These are phyloP conservation scores for Siderastrea siderea DNA, from an alignment of 92 coral and sea anemone species.

Conservation along the genomic window DNA sequence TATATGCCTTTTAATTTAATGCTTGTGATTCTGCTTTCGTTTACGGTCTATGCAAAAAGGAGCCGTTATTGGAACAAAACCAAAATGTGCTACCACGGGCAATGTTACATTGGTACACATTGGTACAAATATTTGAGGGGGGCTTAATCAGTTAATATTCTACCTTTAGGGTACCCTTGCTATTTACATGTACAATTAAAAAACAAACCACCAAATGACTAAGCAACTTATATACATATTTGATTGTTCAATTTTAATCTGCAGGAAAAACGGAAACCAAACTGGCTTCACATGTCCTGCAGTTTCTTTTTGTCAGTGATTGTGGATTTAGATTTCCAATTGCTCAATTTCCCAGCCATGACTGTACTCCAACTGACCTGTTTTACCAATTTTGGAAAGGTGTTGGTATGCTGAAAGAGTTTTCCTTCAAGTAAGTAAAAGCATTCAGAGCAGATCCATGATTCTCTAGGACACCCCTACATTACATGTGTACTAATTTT, in stretches of 20 bases:
- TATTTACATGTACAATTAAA: too few species aligned
- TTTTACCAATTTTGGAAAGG: slow-evolving; percentile 50
- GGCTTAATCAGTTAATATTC: too few species aligned
- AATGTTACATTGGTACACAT: too few species aligned
- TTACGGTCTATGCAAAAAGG: too few species aligned
- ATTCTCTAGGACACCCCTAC: not conserved
- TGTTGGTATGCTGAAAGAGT: slow-evolving; percentile 43
- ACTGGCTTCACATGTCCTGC: slow-evolving; percentile 49
- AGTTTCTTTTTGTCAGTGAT: slow-evolving; percentile 39
- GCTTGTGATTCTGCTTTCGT: too few species aligned
- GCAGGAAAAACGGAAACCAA: slow-evolving; percentile 16
- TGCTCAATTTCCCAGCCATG: slow-evolving; percentile 42
- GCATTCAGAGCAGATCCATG: not conserved
- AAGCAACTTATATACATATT: not conserved
- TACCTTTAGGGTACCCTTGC: too few species aligned
- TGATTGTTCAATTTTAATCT: not conserved
- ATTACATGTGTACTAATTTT: too few species aligned
- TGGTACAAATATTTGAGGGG: too few species aligned
- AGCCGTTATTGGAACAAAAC: too few species aligned
- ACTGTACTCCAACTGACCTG: slow-evolving; percentile 44
- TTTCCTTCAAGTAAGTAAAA: slow-evolving; percentile 32
- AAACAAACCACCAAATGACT: too few species aligned
- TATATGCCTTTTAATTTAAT: too few species aligned
- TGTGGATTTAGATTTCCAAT: slow-evolving; percentile 50
- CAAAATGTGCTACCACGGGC: too few species aligned